Conservation (phyloP, 1,140 invertebrate genomes). For the Ectropis grisescens region DNA sequence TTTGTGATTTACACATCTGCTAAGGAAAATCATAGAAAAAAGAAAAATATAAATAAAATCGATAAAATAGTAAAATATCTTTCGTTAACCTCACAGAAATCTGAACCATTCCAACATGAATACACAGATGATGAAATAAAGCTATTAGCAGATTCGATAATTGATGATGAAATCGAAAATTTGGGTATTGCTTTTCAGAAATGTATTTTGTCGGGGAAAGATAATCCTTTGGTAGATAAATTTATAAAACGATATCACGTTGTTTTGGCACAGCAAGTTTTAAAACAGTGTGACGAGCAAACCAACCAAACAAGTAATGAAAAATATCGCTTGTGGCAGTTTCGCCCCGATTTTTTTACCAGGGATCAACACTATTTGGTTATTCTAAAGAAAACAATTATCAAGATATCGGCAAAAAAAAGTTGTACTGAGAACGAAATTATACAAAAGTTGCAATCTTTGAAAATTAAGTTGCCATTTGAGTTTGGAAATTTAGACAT, state of each 20-base stretch:
- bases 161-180: slow-evolving; percentile 4
- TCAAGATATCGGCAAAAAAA: slow-evolving; percentile 3
- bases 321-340: neutral
- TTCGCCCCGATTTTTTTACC: slow-evolving; percentile 13
- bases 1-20: slow-evolving; percentile 12
- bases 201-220: slow-evolving; percentile 5
- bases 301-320: neutral
- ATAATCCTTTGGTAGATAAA: slow-evolving; percentile 6
- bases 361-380: slow-evolving; percentile 1
- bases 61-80: slow-evolving; percentile 6
- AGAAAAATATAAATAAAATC: neutral
- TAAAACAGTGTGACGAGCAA: neutral
- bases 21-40: slow-evolving; percentile 4
- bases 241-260: slow-evolving; percentile 11
- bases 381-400: slow-evolving; percentile 7
- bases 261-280: slow-evolving; percentile 6
- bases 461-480: slow-evolving; percentile 7
- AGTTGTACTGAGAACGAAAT: slow-evolving; percentile 1
- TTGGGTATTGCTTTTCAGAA: slow-evolving; percentile 6
- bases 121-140: slow-evolving; percentile 5
- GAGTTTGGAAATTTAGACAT: slow-evolving; percentile 13
- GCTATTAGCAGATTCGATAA: slow-evolving; percentile 5
- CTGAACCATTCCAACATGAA: slow-evolving; percentile 8
- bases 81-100: slow-evolving; percentile 2
- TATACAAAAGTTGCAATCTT: slow-evolving; percentile 2